Evolutionary conservation across 2,888 invertebrate species (phyloP).

Genomic region (Coleophora flavipennella): DNA sequence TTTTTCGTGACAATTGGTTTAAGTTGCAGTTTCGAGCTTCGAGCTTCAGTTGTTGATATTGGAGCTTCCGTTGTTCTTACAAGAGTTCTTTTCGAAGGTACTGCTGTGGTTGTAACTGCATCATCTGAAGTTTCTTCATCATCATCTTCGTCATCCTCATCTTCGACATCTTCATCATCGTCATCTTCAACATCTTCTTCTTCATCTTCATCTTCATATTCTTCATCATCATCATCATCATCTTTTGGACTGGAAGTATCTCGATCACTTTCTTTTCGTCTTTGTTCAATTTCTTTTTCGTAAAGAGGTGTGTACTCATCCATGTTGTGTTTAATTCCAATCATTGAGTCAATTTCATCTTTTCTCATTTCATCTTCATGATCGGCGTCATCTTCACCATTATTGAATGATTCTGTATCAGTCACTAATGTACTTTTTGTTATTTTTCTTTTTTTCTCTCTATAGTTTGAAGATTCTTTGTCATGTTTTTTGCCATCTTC

Average conservation of each 20-base stretch:
- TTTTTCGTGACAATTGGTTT: constrained; percentile 46
- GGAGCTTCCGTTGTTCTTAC: constrained; percentile 44
- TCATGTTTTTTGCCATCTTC: constrained; percentile 14
- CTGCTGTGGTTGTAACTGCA: constrained; percentile 32
- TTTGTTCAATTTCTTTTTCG: constrained; percentile 37
- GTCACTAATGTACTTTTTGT: constrained; percentile 58
- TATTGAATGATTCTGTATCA: constrained; percentile 55
- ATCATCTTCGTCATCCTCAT: constrained; percentile 21
- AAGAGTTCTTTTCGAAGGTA: constrained; percentile 46
- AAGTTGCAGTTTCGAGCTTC: constrained; percentile 22
- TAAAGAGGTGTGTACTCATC: constrained; percentile 51
- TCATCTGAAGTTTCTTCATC: constrained; percentile 16
- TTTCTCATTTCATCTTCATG: constrained; percentile 39
- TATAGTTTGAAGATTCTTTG: constrained; percentile 33
- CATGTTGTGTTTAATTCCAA: constrained; percentile 49
- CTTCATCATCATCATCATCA: constrained; percentile 18
- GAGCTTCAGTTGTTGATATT: constrained; percentile 31
- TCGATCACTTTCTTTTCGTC: constrained; percentile 15
- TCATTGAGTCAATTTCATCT: constrained; percentile 53
- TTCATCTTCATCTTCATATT: constrained; percentile 19
- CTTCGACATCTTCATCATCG: constrained; percentile 20
- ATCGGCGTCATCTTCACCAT: constrained; percentile 34
- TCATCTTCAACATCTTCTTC: constrained; percentile 20
- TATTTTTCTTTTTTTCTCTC: constrained; percentile 56
- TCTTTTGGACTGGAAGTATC: constrained; percentile 1